Evolutionary conservation across 2,113 vertebrate species (phyloP).

Genomic region (Sterrhoptilus dennistouni): DNA sequence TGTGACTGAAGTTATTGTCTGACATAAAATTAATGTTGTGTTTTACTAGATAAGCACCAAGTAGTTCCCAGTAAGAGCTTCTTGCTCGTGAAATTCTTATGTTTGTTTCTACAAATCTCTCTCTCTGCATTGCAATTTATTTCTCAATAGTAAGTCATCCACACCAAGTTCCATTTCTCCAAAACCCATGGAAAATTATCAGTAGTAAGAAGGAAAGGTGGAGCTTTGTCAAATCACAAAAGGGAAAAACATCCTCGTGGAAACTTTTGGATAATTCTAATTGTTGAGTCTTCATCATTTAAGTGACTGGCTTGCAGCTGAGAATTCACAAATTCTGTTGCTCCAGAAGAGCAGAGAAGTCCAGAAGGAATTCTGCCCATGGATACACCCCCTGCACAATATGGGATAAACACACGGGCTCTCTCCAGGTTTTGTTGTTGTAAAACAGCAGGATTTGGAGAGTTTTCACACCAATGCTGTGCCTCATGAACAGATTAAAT

Average conservation of each 20-base stretch:
- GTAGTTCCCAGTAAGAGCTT: background rate
- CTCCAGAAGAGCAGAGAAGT: background rate
- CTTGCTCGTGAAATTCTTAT: background rate
- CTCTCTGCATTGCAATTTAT: background rate
- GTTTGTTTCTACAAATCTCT: background rate
- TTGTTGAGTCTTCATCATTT: background rate
- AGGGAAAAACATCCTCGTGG: background rate
- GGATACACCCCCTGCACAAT: background rate
- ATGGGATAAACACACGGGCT: too few species aligned
- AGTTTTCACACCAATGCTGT: background rate
- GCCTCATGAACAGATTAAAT: background rate
- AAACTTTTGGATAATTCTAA: background rate
- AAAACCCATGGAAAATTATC: background rate
- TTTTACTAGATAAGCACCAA: background rate
- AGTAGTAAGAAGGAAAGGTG: background rate
- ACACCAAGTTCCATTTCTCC: background rate
- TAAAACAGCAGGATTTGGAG: background rate
- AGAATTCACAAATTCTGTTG: background rate
- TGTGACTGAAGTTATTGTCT: background rate
- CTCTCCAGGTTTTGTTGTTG: background rate
- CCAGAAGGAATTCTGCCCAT: background rate
- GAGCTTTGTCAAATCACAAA: background rate
- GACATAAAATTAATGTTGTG: background rate
- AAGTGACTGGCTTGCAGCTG: background rate
- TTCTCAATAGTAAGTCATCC: background rate